Conservation (phyloP, 2,797 vertebrate genomes). For the Sparus aurata region DNA sequence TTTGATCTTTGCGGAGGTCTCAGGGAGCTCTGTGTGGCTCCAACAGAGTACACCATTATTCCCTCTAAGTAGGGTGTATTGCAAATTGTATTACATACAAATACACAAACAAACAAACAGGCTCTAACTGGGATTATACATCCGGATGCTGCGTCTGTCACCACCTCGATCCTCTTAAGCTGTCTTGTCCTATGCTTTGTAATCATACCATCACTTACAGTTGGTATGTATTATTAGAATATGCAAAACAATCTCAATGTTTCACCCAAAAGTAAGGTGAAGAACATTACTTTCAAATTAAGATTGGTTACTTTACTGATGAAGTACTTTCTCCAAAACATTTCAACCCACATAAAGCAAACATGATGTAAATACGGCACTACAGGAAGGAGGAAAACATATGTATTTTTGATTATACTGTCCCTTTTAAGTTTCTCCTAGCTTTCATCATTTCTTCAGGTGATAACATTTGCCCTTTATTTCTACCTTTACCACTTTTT, state of each 20-base stretch:
- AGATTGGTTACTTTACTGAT: not conserved
- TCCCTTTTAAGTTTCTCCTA: not conserved
- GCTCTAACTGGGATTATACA: not conserved
- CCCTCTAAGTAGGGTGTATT: conserved; percentile 7
- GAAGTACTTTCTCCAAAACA: no score
- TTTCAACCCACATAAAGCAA: no score
- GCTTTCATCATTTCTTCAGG: conserved; percentile 1
- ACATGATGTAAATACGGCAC: no score
- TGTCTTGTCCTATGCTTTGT: not conserved
- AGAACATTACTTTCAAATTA: not conserved
- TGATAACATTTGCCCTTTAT: not conserved
- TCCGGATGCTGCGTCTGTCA: conserved; percentile 5
- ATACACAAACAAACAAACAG: conserved; percentile 1
- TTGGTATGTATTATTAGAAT: not conserved
- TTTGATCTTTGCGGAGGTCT: conserved; percentile 14
- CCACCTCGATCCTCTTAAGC: not conserved
- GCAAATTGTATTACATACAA: conserved; percentile 5
- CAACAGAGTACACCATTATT: conserved; percentile 22
- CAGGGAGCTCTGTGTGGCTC: conserved; percentile 2
- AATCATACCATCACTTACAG: not conserved
- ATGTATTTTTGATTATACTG: no score
- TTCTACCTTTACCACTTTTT: not conserved
- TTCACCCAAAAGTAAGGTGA: not conserved
- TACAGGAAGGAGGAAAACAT: no score
- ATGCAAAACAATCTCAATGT: not conserved